A percentile compares a stretch with the other conserved stretches of the same genome.
Evolutionary conservation across 2,797 vertebrate species (phyloP).

Genomic region (Furcifer pardalis): DNA sequence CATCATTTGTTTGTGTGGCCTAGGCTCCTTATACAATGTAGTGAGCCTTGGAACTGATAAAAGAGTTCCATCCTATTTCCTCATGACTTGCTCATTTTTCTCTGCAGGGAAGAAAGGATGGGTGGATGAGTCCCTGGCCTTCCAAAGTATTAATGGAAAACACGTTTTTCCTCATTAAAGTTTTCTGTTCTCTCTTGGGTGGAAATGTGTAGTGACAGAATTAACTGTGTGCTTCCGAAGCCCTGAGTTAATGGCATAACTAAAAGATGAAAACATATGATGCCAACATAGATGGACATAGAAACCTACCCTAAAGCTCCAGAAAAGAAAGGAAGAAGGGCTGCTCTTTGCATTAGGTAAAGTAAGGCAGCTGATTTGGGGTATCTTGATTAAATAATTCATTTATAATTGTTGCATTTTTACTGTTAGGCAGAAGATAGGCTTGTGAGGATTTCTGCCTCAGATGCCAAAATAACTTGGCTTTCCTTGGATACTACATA

Average conservation of each 20-base stretch:
- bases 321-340: background rate
- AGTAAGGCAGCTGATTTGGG: background rate
- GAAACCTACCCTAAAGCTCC: conserved; percentile 10
- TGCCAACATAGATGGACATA: background rate
- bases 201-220: background rate
- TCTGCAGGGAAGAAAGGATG: background rate
- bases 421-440: background rate
- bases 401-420: background rate
- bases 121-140: no score
- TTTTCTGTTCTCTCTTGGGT: background rate
- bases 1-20: no score
- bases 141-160: background rate
- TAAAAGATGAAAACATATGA: background rate
- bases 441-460: background rate
- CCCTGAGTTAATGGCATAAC: background rate
- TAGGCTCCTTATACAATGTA: no score
- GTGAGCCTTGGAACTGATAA: no score
- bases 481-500: background rate
- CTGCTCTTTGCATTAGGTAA: no score
- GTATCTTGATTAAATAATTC: background rate
- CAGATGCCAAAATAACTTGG: background rate
- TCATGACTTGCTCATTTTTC: background rate
- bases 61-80: no score
- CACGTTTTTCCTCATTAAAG: background rate
- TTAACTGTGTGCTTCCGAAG: background rate